Evolutionary conservation across 2,797 vertebrate species (phyloP).

Genomic region (Trachurus trachurus): DNA sequence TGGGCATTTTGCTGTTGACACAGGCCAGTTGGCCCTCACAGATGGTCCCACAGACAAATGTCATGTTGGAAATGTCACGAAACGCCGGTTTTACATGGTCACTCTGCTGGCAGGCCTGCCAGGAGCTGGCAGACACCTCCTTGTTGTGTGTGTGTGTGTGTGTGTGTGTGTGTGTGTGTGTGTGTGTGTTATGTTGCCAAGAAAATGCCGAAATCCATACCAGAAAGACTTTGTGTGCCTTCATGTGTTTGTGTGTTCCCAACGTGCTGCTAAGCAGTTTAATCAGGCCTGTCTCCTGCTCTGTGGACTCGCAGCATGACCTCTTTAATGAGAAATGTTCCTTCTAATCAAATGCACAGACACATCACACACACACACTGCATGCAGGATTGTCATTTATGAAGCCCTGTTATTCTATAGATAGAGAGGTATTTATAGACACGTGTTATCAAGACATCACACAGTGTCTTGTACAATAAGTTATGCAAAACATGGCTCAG

Average conservation of each 20-base stretch:
- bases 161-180: not conserved
- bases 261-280: conserved; percentile 36
- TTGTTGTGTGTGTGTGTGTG: conserved; percentile 3
- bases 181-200: not conserved
- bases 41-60: conserved; percentile 79
- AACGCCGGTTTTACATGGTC: conserved; percentile 61
- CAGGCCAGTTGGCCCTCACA: conserved; percentile 72
- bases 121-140: conserved; percentile 39
- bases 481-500: too few species aligned
- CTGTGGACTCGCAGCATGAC: conserved; percentile 37
- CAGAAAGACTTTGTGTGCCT: not conserved
- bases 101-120: conserved; percentile 44
- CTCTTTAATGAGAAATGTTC: conserved; percentile 58
- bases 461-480: not conserved
- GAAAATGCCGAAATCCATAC: conserved; percentile 13
- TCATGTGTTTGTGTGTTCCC: conserved; percentile 37
- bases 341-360: conserved; percentile 53
- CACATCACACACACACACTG: conserved; percentile 1
- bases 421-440: not conserved
- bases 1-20: conserved; percentile 40
- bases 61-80: conserved; percentile 76
- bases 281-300: conserved; percentile 39
- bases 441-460: not conserved
- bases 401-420: not conserved
- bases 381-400: conserved; percentile 24